phyloP scores from a whole-genome alignment of 2,797 vertebrate species.

The Tolypeutes matacus region DNA sequence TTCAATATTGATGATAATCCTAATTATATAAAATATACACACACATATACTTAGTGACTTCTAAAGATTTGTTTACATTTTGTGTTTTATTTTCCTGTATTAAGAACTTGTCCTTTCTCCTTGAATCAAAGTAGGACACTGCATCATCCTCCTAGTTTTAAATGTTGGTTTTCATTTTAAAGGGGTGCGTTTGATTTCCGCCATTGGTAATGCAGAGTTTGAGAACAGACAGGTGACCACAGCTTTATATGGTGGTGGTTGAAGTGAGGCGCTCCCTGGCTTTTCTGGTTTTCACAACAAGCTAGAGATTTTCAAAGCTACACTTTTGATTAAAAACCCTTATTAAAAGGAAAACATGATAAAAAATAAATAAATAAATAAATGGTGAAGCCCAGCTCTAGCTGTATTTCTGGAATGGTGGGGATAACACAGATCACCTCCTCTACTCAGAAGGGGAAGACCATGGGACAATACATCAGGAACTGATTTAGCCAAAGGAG shows the following conservation, averaged over 20 bases:
- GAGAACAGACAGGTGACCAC: slow-evolving; percentile 76
- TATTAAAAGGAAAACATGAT: slow-evolving; percentile 89
- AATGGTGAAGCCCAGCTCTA: no score
- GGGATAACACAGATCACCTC: no score
- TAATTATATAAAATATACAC: neutral
- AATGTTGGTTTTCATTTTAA: slow-evolving; percentile 76
- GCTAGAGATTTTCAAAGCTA: slow-evolving; percentile 87
- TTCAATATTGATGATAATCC: slow-evolving; percentile 85
- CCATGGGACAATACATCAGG: no score
- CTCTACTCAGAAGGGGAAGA: no score
- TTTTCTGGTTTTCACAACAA: slow-evolving; percentile 77
- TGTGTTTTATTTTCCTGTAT: slow-evolving; percentile 86
- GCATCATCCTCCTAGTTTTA: slow-evolving; percentile 70
- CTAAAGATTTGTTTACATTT: slow-evolving; percentile 87
- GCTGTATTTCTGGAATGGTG: no score
- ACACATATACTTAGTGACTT: slow-evolving; percentile 84
- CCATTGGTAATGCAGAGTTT: slow-evolving; percentile 66
- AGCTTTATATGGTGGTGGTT: slow-evolving; percentile 75
- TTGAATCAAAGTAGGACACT: slow-evolving; percentile 84
- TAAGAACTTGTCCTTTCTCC: no score
- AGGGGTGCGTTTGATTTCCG: slow-evolving; percentile 68
- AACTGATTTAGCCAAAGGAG: no score
- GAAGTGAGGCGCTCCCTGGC: slow-evolving; percentile 66
- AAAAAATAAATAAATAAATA: slow-evolving; percentile 78
- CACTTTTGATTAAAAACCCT: slow-evolving; percentile 87